A percentile compares a stretch with the other conserved stretches of the same genome.
These are phyloP conservation scores for Lasius fuliginosus DNA, from an alignment of 2,888 invertebrate genomes.

Conservation along the genomic window DNA sequence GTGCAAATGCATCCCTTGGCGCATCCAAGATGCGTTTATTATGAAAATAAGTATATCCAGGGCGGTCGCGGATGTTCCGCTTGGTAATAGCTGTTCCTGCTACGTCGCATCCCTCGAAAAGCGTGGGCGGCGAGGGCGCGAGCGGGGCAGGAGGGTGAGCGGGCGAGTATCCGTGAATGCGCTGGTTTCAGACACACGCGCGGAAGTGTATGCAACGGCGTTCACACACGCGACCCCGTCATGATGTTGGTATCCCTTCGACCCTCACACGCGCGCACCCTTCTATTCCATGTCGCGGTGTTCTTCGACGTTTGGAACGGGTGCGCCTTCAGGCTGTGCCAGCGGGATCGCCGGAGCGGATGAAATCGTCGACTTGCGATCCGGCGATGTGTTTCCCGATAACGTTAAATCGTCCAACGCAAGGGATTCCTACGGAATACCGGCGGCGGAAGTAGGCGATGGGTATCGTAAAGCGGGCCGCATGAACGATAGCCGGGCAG, in stretches of 20 bases:
- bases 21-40: constrained; percentile 54
- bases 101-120: constrained; percentile 34
- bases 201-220: constrained; percentile 15
- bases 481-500: constrained; percentile 50
- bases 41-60: constrained; percentile 53
- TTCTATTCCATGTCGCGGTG: constrained; percentile 51
- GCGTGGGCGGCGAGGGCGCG: background rate
- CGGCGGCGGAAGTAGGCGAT: constrained; percentile 48
- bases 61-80: constrained; percentile 49
- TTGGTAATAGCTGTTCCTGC: constrained; percentile 48
- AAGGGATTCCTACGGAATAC: constrained; percentile 48
- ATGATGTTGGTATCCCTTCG: constrained; percentile 29
- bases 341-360: constrained; percentile 57
- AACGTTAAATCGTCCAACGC: constrained; percentile 57
- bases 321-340: constrained; percentile 49
- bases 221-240: constrained; percentile 4
- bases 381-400: constrained; percentile 59
- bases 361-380: constrained; percentile 57
- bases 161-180: constrained; percentile 40
- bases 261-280: constrained; percentile 32
- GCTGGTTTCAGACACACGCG: constrained; percentile 11
- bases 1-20: constrained; percentile 16
- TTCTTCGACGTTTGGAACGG: constrained; percentile 51
- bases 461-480: constrained; percentile 54
- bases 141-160: background rate